Base-by-base conservation (phyloP, 2,888 invertebrate genomes). In the Mythimna loreyi region DNA sequence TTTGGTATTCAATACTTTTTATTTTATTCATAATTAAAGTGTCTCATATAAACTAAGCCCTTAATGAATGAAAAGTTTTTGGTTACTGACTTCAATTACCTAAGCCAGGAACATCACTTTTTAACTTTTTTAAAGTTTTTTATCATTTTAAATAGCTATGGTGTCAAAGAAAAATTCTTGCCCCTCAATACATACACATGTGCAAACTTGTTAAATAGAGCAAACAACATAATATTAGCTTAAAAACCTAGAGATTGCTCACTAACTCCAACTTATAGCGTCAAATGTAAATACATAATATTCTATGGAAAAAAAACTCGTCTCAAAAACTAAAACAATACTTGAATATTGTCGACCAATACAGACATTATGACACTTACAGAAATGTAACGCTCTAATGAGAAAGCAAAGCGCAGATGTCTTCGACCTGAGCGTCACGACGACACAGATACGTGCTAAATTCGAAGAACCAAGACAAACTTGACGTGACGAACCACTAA, bases 351-450 rank as follows among this genome's bases (percentile, higher is more conserved):
- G 63, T 76, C 66, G 52, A 60, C 75, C 75, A 80, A 84, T 79
- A 79, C 62, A 72, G 67, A 67, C 73, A 66, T 78, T 82, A 77
- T 82, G 76, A 83, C 77, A 85, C 77, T 78, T 78, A 88, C 87
- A 90, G 85, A 93, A 93, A 90, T 91, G 91, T 93, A 91, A 93
- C 92, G 92, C 90, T 93, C 94, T 94, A 95, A 94, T 92, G 92
- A 91, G 89, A 91, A 90, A 91, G 92, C 90, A 92, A 93, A 93
- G 89, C 87, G 87, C 89, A 88, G 89, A 89, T 90, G 93, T 92
- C 92, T 92, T 85, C 90, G 92, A 94, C 92, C 92, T 87, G 87
- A 52, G 64, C 87, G 89, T 93, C 90, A 93, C 91, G 89, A 90
- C 90, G 88, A 88, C 91, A 85, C 85, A 90, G 83, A 87, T 91